Base-by-base conservation (phyloP, 2,888 invertebrate genomes). In the Ommatoiulus sabulosus region DNA sequence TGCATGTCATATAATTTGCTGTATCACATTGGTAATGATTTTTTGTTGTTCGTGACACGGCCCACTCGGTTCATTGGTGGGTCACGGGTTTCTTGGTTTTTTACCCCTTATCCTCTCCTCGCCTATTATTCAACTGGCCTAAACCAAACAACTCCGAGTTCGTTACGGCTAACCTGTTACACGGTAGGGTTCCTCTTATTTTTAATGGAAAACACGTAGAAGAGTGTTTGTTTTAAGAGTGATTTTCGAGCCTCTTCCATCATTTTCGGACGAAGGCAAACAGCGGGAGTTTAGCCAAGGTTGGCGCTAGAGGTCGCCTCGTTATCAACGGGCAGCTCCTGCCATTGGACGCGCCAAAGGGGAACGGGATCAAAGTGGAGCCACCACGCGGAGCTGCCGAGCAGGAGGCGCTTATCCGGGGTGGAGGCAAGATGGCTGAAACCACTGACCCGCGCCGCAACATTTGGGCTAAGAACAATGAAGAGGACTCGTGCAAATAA, bases 221-320 rank as follows among this genome's bases (percentile, higher is more conserved):
- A 87, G 85, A 85, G 87, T 87, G 87, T 87, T 87, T 87, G 87
- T 87, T 87, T 87, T 87, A 87, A 87, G 52, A 87, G n/a, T 87
- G 46, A 87, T 46, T 87, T 87, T 87, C 87, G 52, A 87, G 48
- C 46, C 48, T 87, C 87, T 87, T 87, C 87, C 87, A 87, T 87
- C 87, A 87, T 87, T 85, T 87, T 87, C n/a, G 24, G 48, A 87
- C 52, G 17, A 87, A 87, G 87, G n/a, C 15, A 5, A 46, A 87
- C 44, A 87, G 44, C 48, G 85, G 85, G 63, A 20, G n/a, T 6
- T 63, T 63, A 8, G 20, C n/a, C 63, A 63, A 63, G 63, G 63
- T 63, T 63, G 63, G 20, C 63, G 63, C 63, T 20, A 63, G 63
- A 63, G 63, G 63, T 57, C 57, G 57, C 57, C 57, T 17, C 46